Conservation (phyloP, 1,140 invertebrate genomes). For the Drosophila prosaltans region DNA sequence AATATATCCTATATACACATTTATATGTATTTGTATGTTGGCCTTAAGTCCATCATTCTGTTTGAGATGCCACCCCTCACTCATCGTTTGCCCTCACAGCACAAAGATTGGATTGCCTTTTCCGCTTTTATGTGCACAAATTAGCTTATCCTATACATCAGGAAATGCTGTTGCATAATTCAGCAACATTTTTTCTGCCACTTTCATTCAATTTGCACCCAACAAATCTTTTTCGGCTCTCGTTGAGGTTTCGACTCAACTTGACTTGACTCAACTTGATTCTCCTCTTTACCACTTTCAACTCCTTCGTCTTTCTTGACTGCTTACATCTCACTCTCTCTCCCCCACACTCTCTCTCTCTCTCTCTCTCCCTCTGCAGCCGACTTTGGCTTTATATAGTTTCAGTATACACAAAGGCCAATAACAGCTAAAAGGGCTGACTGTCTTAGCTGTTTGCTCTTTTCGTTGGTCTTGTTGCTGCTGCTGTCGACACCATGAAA, state of each 20-base stretch:
- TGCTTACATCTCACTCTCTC: too few relatives aligned
- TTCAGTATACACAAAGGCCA: slow-evolving; percentile 3
- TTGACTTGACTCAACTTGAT: slow-evolving; percentile 8
- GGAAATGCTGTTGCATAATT: slow-evolving; percentile 76
- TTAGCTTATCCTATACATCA: slow-evolving; percentile 78
- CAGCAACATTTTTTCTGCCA: slow-evolving; percentile 79
- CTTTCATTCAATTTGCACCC: slow-evolving; percentile 82
- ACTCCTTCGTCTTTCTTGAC: too few relatives aligned
- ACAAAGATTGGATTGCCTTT: slow-evolving; percentile 17
- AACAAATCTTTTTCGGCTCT: slow-evolving; percentile 53
- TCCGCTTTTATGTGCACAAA: slow-evolving; percentile 69
- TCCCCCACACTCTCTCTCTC: too few relatives aligned
- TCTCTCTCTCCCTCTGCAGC: too few relatives aligned
- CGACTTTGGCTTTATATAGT: slow-evolving; percentile 8
- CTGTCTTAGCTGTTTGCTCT: slow-evolving; percentile 17
- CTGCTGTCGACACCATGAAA: slow-evolving; percentile 51
- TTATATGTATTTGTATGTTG: not conserved
- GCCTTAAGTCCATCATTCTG: slow-evolving; percentile 11
- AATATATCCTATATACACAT: not conserved
- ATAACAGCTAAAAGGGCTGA: slow-evolving; percentile 41
- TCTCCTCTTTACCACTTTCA: too few relatives aligned
- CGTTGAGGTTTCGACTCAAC: slow-evolving; percentile 40
- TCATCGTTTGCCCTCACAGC: not conserved
- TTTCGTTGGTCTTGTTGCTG: slow-evolving; percentile 11
- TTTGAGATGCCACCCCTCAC: not conserved